Conservation (phyloP, 2,113 vertebrate genomes). For the Arvicanthis niloticus region DNA sequence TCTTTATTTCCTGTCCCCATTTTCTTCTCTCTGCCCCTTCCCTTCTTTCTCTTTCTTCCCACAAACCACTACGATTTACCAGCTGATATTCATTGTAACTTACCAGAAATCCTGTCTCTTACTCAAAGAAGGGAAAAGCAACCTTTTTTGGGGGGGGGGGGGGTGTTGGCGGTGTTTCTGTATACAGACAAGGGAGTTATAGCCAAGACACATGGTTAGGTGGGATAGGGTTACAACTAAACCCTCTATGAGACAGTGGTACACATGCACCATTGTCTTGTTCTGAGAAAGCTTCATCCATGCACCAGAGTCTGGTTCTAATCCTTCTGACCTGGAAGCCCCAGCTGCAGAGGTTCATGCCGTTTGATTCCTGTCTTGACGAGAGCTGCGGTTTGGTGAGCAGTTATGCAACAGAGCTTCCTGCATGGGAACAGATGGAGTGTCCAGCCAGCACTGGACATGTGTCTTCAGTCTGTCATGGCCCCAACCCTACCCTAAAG, state of each 20-base stretch:
- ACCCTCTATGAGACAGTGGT: too few relatives aligned
- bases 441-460: not conserved
- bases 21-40: fast-evolving
- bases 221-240: not conserved
- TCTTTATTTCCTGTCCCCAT: too few relatives aligned
- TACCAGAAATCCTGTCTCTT: not conserved
- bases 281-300: not conserved
- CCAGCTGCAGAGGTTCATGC: not conserved
- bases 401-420: not conserved
- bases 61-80: not conserved
- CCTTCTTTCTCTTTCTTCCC: not conserved
- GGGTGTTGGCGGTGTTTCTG: not conserved
- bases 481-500: not conserved
- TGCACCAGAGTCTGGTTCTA: not conserved
- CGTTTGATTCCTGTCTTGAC: not conserved
- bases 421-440: fast-evolving
- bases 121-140: not conserved
- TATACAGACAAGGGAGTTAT: not conserved
- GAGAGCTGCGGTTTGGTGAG: not conserved
- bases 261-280: not conserved
- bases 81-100: not conserved
- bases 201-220: not conserved
- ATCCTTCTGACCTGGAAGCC: not conserved
- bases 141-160: not conserved
- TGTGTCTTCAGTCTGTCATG: too few relatives aligned